Evolutionary conservation across 2,113 vertebrate genomes (phyloP).

Genomic region (Pan troglodytes): NHGRI_mPanTro3-v2.1_pri NC_072409.2:42516001-42516500

Average conservation of each 20-base stretch:
- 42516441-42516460: neutral
- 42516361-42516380: neutral
- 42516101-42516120: slow-evolving; percentile 20
- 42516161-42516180: neutral
- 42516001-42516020: neutral
- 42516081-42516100: neutral
- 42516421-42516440: neutral
- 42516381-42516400: neutral
- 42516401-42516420: slow-evolving; percentile 11
- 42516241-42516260: neutral
- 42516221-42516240: neutral
- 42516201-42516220: neutral
- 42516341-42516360: neutral
- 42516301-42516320: neutral
- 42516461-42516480: neutral
- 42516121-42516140: slow-evolving; percentile 35
- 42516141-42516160: slow-evolving; percentile 10
- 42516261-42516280: neutral
- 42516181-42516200: neutral
- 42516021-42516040: neutral
- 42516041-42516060: neutral
- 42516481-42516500: neutral
- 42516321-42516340: neutral
- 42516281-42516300: slow-evolving; percentile 31
- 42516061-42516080: neutral